Conservation (phyloP, 2,797 vertebrate species). For the Lutra lutra region DNA sequence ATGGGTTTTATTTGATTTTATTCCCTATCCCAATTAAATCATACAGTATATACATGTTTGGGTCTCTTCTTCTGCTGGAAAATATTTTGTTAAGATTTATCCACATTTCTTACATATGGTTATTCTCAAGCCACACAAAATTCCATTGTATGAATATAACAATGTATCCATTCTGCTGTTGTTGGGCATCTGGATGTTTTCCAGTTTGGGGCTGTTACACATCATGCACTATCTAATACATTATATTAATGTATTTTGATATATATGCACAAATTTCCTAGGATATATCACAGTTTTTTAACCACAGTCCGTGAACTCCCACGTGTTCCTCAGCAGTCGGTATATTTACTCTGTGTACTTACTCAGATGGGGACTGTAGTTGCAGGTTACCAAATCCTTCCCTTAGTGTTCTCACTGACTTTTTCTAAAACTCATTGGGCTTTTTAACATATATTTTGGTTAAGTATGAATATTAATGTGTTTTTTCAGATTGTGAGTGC, state of each 20-base stretch:
- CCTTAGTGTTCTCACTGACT: not conserved
- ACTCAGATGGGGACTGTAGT: not conserved
- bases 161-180: not conserved
- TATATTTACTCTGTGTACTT: not conserved
- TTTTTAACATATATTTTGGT: not conserved
- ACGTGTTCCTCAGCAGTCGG: not conserved
- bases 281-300: not conserved
- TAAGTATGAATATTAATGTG: not conserved
- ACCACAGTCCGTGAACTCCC: not conserved
- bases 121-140: conserved; percentile 30
- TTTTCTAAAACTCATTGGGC: not conserved
- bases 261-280: not conserved
- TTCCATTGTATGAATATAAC: not conserved
- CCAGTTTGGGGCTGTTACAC: not conserved
- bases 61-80: conserved; percentile 15
- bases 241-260: not conserved
- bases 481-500: not conserved
- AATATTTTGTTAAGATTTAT: conserved; percentile 11
- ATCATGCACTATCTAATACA: not conserved
- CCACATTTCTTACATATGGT: not conserved
- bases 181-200: not conserved
- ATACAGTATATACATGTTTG: not conserved
- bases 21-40: not conserved
- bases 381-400: not conserved
- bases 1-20: not conserved